phyloP scores from a whole-genome alignment of 1,140 invertebrate genomes.

The Pogonus chalceus region DNA sequence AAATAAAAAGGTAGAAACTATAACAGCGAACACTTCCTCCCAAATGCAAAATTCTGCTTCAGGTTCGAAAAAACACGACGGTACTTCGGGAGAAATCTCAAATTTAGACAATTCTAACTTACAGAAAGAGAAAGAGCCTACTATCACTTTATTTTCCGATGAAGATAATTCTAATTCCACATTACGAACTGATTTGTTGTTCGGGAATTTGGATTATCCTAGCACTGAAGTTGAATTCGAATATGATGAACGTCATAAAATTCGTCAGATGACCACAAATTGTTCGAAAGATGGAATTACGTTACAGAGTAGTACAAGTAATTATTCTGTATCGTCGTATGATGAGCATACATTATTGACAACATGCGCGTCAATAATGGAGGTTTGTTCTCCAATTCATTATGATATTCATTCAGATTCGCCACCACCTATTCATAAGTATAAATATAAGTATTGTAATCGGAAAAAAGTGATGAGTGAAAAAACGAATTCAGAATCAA shows the following conservation, averaged over 20 bases:
- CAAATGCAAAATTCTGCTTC: not conserved
- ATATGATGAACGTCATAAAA: constrained; percentile 17
- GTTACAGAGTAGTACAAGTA: constrained; percentile 17
- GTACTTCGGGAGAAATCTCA: constrained; percentile 13
- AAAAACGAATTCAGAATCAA: not conserved
- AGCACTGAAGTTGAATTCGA: constrained; percentile 20
- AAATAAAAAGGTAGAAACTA: not conserved
- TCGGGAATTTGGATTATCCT: constrained; percentile 27
- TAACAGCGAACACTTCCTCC: not conserved
- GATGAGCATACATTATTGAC: constrained; percentile 31
- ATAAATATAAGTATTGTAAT: constrained; percentile 33
- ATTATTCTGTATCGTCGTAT: constrained; percentile 24
- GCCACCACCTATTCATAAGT: constrained; percentile 27
- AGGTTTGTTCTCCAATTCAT: constrained; percentile 32
- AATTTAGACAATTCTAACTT: constrained; percentile 8
- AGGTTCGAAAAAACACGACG: not conserved
- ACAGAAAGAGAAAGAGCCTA: constrained; percentile 19
- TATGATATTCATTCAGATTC: constrained; percentile 23
- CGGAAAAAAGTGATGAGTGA: constrained; percentile 22
- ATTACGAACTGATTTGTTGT: constrained; percentile 26
- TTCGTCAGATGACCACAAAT: constrained; percentile 20
- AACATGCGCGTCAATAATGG: constrained; percentile 31
- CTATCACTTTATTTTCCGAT: constrained; percentile 30
- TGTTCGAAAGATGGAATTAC: constrained; percentile 15
- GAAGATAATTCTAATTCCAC: constrained; percentile 30